Conservation (phyloP, 2,113 vertebrate species). For the Cephalopterus ornatus region DNA sequence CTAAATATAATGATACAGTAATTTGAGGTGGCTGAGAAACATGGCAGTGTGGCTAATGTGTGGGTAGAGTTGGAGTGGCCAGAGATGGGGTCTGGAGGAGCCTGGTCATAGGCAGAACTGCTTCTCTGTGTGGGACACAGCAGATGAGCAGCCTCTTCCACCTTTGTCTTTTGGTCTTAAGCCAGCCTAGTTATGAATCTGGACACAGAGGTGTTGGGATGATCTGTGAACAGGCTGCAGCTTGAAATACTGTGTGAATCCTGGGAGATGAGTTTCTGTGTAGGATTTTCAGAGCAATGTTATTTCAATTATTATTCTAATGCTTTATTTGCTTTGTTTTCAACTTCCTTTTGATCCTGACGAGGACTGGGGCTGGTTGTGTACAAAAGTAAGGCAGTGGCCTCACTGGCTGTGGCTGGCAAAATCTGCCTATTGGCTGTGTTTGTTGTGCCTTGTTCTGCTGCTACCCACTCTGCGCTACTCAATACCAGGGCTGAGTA, state of each 20-base stretch:
- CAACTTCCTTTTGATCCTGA: background rate
- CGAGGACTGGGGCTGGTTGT: background rate
- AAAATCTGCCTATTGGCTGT: background rate
- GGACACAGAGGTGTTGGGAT: background rate
- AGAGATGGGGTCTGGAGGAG: background rate
- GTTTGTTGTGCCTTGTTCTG: background rate
- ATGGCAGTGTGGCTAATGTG: background rate
- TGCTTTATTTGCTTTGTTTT: background rate
- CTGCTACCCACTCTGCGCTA: accelerated
- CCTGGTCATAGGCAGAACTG: background rate
- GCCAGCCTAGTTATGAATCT: background rate
- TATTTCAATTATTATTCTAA: background rate
- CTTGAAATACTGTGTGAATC: background rate
- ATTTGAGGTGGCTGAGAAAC: background rate
- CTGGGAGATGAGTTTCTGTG: background rate
- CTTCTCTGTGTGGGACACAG: too few relatives aligned
- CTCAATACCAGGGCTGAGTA: accelerated
- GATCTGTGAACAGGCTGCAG: background rate
- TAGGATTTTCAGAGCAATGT: background rate
- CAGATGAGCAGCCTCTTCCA: background rate
- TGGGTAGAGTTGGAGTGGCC: background rate
- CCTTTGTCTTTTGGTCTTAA: background rate
- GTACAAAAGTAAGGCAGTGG: background rate
- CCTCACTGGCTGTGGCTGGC: background rate
- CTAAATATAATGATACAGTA: background rate